phyloP scores from a whole-genome alignment of 1,140 invertebrate species.

The Pogonus chalceus region DNA sequence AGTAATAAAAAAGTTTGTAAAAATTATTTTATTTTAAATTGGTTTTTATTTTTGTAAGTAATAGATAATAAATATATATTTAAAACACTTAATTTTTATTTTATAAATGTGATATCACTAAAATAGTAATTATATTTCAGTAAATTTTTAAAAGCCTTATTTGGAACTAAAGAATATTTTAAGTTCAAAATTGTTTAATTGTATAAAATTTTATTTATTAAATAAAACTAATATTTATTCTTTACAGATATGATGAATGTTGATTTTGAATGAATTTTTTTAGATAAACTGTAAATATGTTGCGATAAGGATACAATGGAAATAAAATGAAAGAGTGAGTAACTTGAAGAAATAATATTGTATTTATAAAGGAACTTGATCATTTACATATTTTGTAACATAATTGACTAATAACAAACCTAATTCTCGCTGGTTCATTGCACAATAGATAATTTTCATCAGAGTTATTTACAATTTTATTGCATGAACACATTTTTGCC shows the following conservation, averaged over 20 bases:
- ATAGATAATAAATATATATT: too few relatives aligned
- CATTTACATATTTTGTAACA: neutral
- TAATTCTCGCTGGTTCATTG: neutral
- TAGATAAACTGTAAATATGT: too few relatives aligned
- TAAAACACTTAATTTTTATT: too few relatives aligned
- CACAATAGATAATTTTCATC: neutral
- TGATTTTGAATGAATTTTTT: neutral
- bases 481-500: conserved; percentile 1
- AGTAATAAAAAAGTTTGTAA: too few relatives aligned
- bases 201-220: neutral
- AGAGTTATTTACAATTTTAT: neutral
- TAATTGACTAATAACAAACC: conserved; percentile 2
- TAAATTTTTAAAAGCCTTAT: too few relatives aligned
- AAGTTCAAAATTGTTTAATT: neutral
- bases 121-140: too few relatives aligned
- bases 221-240: neutral
- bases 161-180: too few relatives aligned
- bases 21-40: too few relatives aligned
- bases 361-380: neutral
- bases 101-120: too few relatives aligned
- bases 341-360: neutral
- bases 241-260: neutral
- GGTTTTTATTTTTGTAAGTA: too few relatives aligned
- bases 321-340: neutral
- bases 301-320: too few relatives aligned